Percentiles rank a stretch among this genome's conserved stretches.
These are phyloP conservation scores for Enteromius trimaculatus DNA, from an alignment of 2,797 vertebrate genomes.

Conservation along the genomic window DNA sequence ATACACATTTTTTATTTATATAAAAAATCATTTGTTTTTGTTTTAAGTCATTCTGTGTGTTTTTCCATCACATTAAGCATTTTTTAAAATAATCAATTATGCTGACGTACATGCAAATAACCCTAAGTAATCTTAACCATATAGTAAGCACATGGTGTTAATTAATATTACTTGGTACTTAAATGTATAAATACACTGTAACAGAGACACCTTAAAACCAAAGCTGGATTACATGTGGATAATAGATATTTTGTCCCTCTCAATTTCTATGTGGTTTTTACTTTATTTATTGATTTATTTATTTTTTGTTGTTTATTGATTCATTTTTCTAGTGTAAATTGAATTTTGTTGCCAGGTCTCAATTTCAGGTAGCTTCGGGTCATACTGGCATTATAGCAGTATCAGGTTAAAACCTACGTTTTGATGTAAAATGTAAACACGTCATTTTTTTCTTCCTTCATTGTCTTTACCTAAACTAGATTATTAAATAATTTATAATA, in stretches of 20 bases:
- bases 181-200: background rate
- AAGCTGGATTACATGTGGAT: no score
- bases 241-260: background rate
- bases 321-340: background rate
- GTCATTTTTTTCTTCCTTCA: background rate
- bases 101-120: background rate
- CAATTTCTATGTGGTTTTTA: background rate
- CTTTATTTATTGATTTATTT: background rate
- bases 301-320: background rate
- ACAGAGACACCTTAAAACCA: background rate
- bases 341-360: background rate
- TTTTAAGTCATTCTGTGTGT: background rate
- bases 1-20: background rate
- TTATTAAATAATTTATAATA: background rate
- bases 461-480: background rate
- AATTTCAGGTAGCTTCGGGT: background rate
- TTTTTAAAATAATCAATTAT: background rate
- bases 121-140: background rate
- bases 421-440: background rate
- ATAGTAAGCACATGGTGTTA: background rate
- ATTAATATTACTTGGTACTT: background rate
- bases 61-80: background rate
- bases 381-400: background rate
- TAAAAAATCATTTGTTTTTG: background rate
- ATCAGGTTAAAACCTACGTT: background rate